Evolutionary conservation across 2,888 invertebrate genomes (phyloP), one percentile per base, ranked within the genome.

Genomic region (Odontocerum albicorne): DNA sequence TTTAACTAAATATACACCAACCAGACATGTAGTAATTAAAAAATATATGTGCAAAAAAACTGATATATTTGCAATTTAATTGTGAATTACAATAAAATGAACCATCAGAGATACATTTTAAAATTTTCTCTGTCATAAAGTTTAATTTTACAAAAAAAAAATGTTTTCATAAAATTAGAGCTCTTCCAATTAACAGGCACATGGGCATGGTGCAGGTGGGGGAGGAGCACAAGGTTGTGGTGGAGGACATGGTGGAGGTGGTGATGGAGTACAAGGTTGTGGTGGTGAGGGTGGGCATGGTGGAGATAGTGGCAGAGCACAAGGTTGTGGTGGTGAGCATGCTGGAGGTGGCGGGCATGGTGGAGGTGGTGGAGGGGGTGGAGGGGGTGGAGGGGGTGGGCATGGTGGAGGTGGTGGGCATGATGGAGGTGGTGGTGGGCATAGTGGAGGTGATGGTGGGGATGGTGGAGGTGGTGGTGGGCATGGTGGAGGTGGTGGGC

Each of bases 181-280:
- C n/a, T n/a, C n/a, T n/a, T n/a, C n/a, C n/a, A n/a, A n/a, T n/a
- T n/a, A n/a, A n/a, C n/a, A n/a, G n/a, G n/a, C n/a, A n/a, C n/a
- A n/a, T n/a, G 65, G 51, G 22, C 65, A 67, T 49, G 62, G 67
- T n/a, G 60, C 62, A 17, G 43, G 53, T 31, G 27, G 54, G 13
- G 47, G 33, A 47, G 35, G 45, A 22, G 6, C 49, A 51, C 4
- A 52, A 4, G 45, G 4, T 33, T 57, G 33, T 40, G 44, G 13
- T 1, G 2, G n/a, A 1, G 12, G 59, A 53, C 2, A 49, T 62
- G n/a, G 19, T 2, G 32, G 6, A 3, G 31, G 21, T n/a, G 56
- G 47, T 4, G 64, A 57, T 1, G 49, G 59, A 2, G 60, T 44
- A 2, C 44, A n/a, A 4, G 63, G 55, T 2, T 62, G 36, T 20